Evolutionary conservation across 2,888 invertebrate species (phyloP).

Genomic region (Lordiphosa andalusiaca): DNA sequence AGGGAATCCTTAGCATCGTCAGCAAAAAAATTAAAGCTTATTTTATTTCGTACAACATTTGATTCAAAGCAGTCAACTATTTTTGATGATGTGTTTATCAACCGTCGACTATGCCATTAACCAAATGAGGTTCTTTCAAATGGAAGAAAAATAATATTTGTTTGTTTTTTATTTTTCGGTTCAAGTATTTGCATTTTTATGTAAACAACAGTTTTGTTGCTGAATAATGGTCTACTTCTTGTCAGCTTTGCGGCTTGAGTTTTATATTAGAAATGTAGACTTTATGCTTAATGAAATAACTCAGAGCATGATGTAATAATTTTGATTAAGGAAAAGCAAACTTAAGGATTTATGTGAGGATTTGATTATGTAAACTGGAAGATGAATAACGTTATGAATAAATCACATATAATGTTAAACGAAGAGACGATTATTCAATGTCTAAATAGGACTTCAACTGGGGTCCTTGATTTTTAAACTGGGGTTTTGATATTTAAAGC

Average conservation of each 20-base stretch:
- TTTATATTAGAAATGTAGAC: slow-evolving; percentile 34
- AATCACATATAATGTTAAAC: too few species aligned
- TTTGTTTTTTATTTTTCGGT: slow-evolving; percentile 25
- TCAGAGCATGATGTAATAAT: slow-evolving; percentile 4
- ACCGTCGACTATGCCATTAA: slow-evolving; percentile 54
- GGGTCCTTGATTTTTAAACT: slow-evolving; percentile 6
- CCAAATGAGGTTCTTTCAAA: slow-evolving; percentile 32
- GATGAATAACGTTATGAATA: too few species aligned
- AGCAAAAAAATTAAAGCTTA: not conserved
- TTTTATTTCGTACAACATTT: not conserved
- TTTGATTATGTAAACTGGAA: too few species aligned
- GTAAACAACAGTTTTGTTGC: slow-evolving; percentile 16
- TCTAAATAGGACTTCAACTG: too few species aligned
- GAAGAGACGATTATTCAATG: too few species aligned
- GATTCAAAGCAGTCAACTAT: slow-evolving; percentile 4
- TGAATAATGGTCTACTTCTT: not conserved
- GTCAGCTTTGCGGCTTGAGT: not conserved
- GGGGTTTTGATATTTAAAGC: too few species aligned
- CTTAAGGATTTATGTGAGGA: too few species aligned
- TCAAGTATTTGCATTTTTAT: slow-evolving; percentile 49
- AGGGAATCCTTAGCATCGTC: too few species aligned
- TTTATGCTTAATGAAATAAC: slow-evolving; percentile 65
- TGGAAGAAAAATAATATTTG: slow-evolving; percentile 21
- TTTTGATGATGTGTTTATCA: slow-evolving; percentile 55
- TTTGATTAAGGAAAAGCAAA: too few species aligned